A percentile compares a stretch with the other conserved stretches of the same genome.
These are phyloP conservation scores for Argentina silus DNA, from an alignment of 2,797 vertebrate species.

Conservation along the genomic window DNA sequence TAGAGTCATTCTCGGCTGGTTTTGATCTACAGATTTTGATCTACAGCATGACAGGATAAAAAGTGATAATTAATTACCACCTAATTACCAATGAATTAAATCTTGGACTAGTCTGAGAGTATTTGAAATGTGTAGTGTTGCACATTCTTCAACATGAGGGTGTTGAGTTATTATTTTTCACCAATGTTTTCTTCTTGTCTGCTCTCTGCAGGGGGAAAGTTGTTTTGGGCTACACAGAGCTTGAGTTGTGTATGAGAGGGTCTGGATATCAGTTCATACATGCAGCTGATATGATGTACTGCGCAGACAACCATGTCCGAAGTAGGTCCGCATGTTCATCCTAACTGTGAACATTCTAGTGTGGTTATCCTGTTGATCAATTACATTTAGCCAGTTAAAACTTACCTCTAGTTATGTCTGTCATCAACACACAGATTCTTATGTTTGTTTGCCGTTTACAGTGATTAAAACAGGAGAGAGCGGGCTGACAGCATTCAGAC, in stretches of 20 bases:
- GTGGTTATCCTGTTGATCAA: background rate
- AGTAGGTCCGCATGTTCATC: slow-evolving; percentile 64
- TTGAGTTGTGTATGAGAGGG: slow-evolving; percentile 78
- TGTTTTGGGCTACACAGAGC: slow-evolving; percentile 79
- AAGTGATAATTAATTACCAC: no score
- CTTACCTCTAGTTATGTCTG: no score
- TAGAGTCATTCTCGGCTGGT: no score
- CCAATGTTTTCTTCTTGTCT: slow-evolving; percentile 1
- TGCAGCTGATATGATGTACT: slow-evolving; percentile 84
- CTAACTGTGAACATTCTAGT: background rate
- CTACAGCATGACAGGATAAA: no score
- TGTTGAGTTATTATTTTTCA: background rate
- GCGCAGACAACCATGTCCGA: slow-evolving; percentile 78
- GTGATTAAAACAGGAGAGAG: slow-evolving; percentile 85
- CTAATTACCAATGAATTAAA: no score
- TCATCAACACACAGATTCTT: background rate
- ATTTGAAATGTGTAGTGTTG: background rate
- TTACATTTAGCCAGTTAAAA: background rate
- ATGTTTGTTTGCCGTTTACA: slow-evolving; percentile 39
- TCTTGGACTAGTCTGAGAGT: no score
- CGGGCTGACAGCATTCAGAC: slow-evolving; percentile 78
- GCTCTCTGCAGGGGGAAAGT: slow-evolving; percentile 70
- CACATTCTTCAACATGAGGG: background rate
- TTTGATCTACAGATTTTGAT: no score
- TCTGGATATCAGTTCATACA: slow-evolving; percentile 85